Base-by-base conservation (phyloP, 2,888 invertebrate species). In the Synergus gifuensis region DNA sequence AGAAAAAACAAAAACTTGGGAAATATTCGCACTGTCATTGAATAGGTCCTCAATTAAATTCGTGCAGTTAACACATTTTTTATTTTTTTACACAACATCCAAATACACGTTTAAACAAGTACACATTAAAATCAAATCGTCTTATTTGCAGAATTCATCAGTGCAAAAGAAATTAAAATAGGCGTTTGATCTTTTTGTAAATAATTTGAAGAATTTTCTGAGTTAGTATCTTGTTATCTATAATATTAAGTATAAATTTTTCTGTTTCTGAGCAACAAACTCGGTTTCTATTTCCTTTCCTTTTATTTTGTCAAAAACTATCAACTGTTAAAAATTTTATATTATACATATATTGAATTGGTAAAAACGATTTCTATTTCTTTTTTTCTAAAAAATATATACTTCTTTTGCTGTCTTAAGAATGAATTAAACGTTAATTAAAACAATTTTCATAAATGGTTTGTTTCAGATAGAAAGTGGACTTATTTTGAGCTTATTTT, bases 1-100 rank as follows among this genome's bases (percentile, higher is more conserved):
- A 36, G 36, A 36, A 36, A 4, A 63, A 79, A 79, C n/a, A 46
- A 67, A 9, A 28, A 67, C 44, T 67, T 67, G 22, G 67, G 44
- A 66, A 76, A 79, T 66, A 40, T 16, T 18, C 5, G 8, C 9
- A 8, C 18, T 12, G 12, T 60, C 2, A 60, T 60, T 18, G 22
- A 9, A 3, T 3, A 22, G 60, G 60, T 60, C 4, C 0, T 0
- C 3, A 60, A 60, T 12, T 22, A 60, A 22, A 22, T 18, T 60
- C 60, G 4, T 22, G 60, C 5, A 18, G 12, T 22, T 62, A 62
- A 28, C 14, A 60, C 60, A 62, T 22, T 12, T 28, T 58, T 58
- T 28, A 62, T 62, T 62, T 62, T 18, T 28, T 62, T 62, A 62
- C 62, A 62, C 62, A 62, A 28, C 5, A 28, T 28, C 22, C 0